Evolutionary conservation across 1,140 invertebrate genomes (phyloP), one percentile per base, ranked within the genome.

Genomic region (Mizuhopecten yessoensis): DNA sequence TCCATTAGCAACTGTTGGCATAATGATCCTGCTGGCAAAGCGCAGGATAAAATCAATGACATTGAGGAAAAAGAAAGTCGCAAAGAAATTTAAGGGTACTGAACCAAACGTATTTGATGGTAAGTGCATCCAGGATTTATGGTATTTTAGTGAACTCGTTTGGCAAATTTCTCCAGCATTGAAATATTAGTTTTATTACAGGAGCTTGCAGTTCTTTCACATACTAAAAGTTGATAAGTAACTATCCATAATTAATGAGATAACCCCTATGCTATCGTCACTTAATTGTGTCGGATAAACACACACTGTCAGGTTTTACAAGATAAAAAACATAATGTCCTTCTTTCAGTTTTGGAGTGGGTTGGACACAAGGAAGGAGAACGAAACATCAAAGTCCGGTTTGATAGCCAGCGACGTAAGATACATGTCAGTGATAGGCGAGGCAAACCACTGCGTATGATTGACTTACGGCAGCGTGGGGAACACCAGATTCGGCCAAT

Each of bases 381-480:
- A 29, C 86, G 94, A 39, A 93, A 94, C 86, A 93, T 95, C 0
- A 90, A 90, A 34, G 90, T 94, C 13, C 88, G 94, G 34, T 93
- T 95, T 86, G 90, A 94, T 36, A 86, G 42, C 33, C 87, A 87
- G 23, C 86, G 94, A 0, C 92, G 93, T 39, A 93, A 93, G 42
- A 91, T 95, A 5, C 75, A 94, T 57, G 94, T 95, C 1, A 89
- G 88, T 23, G 93, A 94, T 34, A 93, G 87, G 91, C 93, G 90
- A 92, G 96, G 45, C 92, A 96, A 94, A 95, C 49, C 94, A 93
- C 93, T 97, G 0, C 93, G 97, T 20, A 95, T 94, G 39, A 93
- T 97, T 36, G 95, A 96, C 88, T 97, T 99, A 88, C 88, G 93
- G 86, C 87, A 86, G 34, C 42, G 42, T n/a, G 90, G 88, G 23